phyloP scores from a whole-genome alignment of 2,113 vertebrate species.

The Merops nubicus region DNA sequence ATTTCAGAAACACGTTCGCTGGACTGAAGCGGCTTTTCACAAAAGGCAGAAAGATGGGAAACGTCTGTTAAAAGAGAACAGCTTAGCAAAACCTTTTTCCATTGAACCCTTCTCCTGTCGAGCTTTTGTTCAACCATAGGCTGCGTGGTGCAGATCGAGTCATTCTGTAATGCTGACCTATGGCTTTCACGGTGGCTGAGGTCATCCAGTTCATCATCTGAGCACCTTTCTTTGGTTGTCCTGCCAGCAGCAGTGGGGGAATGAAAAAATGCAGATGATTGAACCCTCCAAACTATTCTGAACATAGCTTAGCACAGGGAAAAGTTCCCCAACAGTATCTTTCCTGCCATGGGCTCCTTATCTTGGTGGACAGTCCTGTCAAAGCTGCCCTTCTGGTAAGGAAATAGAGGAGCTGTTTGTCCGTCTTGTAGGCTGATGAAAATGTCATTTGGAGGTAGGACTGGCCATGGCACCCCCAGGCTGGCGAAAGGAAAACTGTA shows the following conservation, averaged over 20 bases:
- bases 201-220: not conserved
- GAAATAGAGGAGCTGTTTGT: not conserved
- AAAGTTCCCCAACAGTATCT: not conserved
- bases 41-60: not conserved
- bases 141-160: not conserved
- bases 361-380: not conserved
- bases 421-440: not conserved
- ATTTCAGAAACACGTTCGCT: not conserved
- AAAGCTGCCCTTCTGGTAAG: not conserved
- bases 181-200: not conserved
- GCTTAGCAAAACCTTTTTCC: constrained; percentile 21
- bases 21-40: not conserved
- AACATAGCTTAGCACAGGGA: not conserved
- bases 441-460: not conserved
- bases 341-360: not conserved
- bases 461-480: not conserved
- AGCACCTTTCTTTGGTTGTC: not conserved
- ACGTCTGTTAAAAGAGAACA: not conserved
- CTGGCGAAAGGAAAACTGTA: not conserved
- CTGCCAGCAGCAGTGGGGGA: not conserved
- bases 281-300: not conserved
- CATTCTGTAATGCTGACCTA: not conserved
- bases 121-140: not conserved
- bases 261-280: not conserved
- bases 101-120: not conserved